Evolutionary conservation across 2,797 vertebrate species (phyloP).

Genomic region (Anguilla obscura): DNA sequence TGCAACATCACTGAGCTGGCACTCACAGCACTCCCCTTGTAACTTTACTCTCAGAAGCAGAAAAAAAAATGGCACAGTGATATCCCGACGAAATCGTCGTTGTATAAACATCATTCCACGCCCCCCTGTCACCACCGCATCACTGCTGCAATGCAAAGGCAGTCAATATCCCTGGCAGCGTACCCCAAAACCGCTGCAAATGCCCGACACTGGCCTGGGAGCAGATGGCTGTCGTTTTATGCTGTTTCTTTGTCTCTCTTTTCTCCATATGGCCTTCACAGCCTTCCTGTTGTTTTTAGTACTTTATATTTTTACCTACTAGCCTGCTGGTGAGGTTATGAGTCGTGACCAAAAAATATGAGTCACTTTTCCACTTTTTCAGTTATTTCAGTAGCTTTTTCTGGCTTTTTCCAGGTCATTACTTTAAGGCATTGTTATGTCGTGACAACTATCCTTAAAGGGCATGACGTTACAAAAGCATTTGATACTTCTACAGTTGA

Average conservation of each 20-base stretch:
- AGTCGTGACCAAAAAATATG: not conserved
- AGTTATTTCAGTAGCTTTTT: not conserved
- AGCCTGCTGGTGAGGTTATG: not conserved
- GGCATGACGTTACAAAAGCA: not conserved
- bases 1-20: not conserved
- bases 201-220: not conserved
- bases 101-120: not conserved
- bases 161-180: not conserved
- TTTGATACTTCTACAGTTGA: not conserved
- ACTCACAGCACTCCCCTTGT: not conserved
- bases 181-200: not conserved
- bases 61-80: not conserved
- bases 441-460: not conserved
- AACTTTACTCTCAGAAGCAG: not conserved
- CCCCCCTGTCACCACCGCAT: not conserved
- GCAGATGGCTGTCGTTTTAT: not conserved
- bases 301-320: not conserved
- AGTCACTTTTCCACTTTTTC: not conserved
- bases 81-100: not conserved
- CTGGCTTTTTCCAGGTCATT: not conserved
- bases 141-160: not conserved
- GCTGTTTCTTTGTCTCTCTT: not conserved
- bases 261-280: not conserved
- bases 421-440: not conserved
- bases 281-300: not conserved